These are phyloP conservation scores for Oreochromis grahami DNA, from an alignment of 2,797 vertebrate genomes.

Conservation along the genomic window DNA sequence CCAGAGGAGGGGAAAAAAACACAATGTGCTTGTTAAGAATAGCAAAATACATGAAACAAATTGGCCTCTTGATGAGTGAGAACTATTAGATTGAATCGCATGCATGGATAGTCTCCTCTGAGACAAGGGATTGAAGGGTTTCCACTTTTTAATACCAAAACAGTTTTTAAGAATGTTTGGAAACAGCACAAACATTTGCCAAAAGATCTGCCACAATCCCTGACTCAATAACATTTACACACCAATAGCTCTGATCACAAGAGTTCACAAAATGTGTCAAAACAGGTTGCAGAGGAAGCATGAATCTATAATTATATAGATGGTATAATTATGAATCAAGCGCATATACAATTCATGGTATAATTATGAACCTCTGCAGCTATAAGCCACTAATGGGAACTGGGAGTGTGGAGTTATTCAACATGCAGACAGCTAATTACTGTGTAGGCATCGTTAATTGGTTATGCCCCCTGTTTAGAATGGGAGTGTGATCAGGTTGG, in stretches of 20 bases:
- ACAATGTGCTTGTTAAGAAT: background rate
- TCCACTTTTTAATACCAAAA: constrained; percentile 44
- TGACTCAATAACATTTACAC: constrained; percentile 49
- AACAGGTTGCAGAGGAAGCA: constrained; percentile 64
- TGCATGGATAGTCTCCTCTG: background rate
- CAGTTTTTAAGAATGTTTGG: constrained; percentile 48
- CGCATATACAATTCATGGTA: constrained; percentile 67
- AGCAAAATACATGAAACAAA: background rate
- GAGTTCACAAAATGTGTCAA: constrained; percentile 60
- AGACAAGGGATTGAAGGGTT: constrained; percentile 9
- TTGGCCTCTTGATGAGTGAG: background rate
- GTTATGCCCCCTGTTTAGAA: constrained; percentile 60
- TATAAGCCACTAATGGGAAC: constrained; percentile 72
- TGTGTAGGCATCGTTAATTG: constrained; percentile 68
- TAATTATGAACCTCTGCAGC: constrained; percentile 73
- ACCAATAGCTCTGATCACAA: constrained; percentile 46
- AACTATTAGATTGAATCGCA: background rate
- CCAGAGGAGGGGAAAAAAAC: background rate
- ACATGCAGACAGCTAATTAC: constrained; percentile 74
- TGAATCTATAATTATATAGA: constrained; percentile 71
- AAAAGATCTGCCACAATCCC: constrained; percentile 37
- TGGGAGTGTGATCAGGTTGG: constrained; percentile 43
- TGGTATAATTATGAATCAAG: constrained; percentile 73
- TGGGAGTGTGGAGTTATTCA: constrained; percentile 67
- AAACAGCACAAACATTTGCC: constrained; percentile 45